Evolutionary conservation across 92 coral and sea anemone species (phyloP), one percentile per base, ranked within the genome.

Genomic region (Epizoanthus scotinus): DNA sequence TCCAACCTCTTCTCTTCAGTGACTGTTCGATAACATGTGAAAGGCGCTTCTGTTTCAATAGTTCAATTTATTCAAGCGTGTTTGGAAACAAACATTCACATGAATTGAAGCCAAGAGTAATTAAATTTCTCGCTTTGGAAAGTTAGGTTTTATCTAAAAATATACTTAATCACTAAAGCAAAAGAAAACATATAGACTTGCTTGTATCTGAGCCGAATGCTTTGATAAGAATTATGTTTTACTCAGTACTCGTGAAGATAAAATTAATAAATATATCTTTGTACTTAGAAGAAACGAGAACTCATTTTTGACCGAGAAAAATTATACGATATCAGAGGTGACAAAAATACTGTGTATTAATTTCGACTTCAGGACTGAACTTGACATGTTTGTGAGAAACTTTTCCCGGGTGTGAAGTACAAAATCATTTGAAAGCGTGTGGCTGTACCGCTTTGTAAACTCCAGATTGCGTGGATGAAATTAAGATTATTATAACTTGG

Each of bases 21-120:
- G 67, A n/a, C 36, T 40, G 67, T 38, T 38, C 19, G 15, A 22
- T 0, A 21, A 47, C 57, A 38, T 29, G 44, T 29, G 31, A 58
- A 40, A 55, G 1, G 22, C 28, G 21, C 58, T 75, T 58, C 15
- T 28, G 3, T 22, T 75, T 75, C 42, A n/a, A 28, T 18, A 8
- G 21, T 60, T 58, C 29, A 75, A 59, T 38, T 58, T 75, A 75
- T 75, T 75, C 81, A 38, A 17, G 57, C 10, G 49, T 59, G 59
- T 55, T 75, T 75, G 29, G 56, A 59, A 75, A 59, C 63, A 75
- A 73, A 58, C 57, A 59, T 75, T 59, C 52, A 38, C 54, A 75
- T 38, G 57, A 59, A 34, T 36, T 75, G 57, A 40, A 40, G 68
- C 57, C 61, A 29, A 13, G 68, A 36, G 40, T 75, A 59, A 75